Conservation (phyloP, 2,797 vertebrate species). For the Alfaro cultratus region DNA sequence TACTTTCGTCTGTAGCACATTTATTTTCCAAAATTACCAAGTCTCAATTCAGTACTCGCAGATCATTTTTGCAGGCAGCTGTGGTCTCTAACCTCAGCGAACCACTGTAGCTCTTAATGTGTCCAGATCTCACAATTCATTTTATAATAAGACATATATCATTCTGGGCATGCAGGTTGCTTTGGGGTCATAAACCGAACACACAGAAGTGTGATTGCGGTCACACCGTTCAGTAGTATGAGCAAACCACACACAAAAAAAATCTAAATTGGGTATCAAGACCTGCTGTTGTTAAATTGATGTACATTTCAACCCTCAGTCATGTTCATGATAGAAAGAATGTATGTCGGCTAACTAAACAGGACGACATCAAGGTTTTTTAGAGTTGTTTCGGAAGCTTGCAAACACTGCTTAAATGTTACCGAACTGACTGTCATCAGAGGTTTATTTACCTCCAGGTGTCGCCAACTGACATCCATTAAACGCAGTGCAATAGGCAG, state of each 20-base stretch:
- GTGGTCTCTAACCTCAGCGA: neutral
- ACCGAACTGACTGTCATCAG: constrained; percentile 7
- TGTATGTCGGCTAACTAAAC: neutral
- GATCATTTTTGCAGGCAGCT: neutral
- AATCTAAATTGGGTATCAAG: too few species aligned
- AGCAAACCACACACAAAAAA: too few species aligned
- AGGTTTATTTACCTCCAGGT: constrained; percentile 25
- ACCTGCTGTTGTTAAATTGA: too few species aligned
- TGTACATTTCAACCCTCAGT: too few species aligned
- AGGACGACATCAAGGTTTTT: neutral
- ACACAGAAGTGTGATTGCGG: too few species aligned
- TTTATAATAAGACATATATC: too few species aligned
- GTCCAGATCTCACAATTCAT: neutral
- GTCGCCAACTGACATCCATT: constrained; percentile 20
- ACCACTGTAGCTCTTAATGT: neutral
- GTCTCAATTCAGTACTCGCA: too few species aligned
- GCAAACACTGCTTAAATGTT: neutral
- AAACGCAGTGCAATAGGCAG: constrained; percentile 9
- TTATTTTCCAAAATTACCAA: neutral
- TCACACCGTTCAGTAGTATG: too few species aligned
- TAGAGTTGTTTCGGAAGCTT: neutral
- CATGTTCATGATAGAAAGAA: too few species aligned
- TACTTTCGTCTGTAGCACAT: neutral
- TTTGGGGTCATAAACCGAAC: too few species aligned
- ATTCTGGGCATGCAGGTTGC: too few species aligned